Conservation (phyloP, 2,113 vertebrate genomes). For the Euleptes europaea region DNA sequence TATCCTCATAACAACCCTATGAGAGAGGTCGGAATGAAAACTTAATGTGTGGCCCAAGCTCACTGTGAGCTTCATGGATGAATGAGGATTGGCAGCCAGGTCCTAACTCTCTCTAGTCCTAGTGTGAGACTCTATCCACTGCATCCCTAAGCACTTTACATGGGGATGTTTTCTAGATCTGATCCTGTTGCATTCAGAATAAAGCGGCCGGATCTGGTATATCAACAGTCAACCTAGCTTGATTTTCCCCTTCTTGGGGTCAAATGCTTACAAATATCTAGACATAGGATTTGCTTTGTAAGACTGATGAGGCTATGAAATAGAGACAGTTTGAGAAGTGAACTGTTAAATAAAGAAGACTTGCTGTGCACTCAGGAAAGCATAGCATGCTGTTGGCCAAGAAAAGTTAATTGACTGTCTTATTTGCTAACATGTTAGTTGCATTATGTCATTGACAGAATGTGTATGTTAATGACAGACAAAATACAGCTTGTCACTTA, state of each 20-base stretch:
- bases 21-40: too few species aligned
- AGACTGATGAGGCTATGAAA: not conserved
- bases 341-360: not conserved
- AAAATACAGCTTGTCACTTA: conserved; percentile 61
- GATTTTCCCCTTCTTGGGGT: not conserved
- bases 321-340: not conserved
- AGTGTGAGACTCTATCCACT: too few species aligned
- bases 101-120: not conserved
- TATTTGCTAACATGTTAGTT: conserved; percentile 42
- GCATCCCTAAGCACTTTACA: not conserved
- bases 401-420: conserved; percentile 26
- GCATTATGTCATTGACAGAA: conserved; percentile 46
- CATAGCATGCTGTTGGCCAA: conserved; percentile 26
- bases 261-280: not conserved
- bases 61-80: too few species aligned
- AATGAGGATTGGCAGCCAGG: not conserved
- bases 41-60: too few species aligned
- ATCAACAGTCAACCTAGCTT: not conserved
- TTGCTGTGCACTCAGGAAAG: conserved; percentile 32
- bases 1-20: not conserved
- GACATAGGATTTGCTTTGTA: not conserved
- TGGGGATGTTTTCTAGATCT: not conserved
- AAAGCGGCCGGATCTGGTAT: not conserved
- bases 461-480: conserved; percentile 62
- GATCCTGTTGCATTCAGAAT: not conserved